These are phyloP conservation scores for Lindbergichthys nudifrons DNA, from an alignment of 2,797 vertebrate species.

Conservation along the genomic window DNA sequence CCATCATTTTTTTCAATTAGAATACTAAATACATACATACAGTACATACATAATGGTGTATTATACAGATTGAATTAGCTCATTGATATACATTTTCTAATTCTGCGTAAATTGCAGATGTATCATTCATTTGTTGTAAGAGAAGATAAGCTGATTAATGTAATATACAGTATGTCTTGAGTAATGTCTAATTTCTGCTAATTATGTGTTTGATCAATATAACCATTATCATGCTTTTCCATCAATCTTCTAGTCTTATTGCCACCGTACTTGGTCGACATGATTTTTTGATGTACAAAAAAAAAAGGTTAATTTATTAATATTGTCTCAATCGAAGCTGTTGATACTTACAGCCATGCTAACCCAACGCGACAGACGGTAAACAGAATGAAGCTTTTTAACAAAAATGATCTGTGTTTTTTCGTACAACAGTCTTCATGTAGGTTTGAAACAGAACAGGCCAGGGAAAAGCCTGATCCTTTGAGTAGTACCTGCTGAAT, in stretches of 20 bases:
- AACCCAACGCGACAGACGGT: background rate
- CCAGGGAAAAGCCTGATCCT: background rate
- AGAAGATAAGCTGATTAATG: background rate
- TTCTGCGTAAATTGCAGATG: background rate
- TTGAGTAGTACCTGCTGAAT: background rate
- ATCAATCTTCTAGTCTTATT: background rate
- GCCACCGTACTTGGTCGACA: background rate
- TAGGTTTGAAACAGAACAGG: background rate
- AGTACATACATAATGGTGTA: background rate
- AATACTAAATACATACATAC: background rate
- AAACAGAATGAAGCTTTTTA: too few species aligned
- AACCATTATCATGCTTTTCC: background rate
- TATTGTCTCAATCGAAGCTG: background rate
- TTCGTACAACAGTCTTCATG: too few species aligned
- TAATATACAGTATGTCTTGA: background rate
- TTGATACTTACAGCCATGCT: background rate
- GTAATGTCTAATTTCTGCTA: slow-evolving; percentile 4
- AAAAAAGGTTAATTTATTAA: background rate
- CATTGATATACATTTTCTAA: slow-evolving; percentile 1
- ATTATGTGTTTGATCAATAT: too few species aligned
- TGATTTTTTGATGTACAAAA: background rate
- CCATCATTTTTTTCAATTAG: background rate
- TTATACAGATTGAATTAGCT: background rate
- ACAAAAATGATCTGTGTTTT: too few species aligned
- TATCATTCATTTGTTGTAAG: slow-evolving; percentile 15